Evolutionary conservation across 1,140 invertebrate species (phyloP).

Genomic region (Diorhabda carinulata): DNA sequence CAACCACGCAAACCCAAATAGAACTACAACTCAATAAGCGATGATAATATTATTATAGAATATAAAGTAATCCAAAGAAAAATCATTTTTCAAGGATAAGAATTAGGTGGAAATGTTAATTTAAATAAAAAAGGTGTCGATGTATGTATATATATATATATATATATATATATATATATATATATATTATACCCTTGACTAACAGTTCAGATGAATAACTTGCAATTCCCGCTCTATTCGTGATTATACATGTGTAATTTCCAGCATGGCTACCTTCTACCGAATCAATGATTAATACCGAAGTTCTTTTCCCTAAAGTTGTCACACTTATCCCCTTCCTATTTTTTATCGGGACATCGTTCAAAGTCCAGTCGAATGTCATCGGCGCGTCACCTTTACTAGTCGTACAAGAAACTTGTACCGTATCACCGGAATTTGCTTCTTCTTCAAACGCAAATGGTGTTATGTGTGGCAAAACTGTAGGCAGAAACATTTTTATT

Average conservation of each 20-base stretch:
- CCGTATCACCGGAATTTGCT: constrained; percentile 46
- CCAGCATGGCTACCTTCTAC: constrained; percentile 72
- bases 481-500: constrained; percentile 13
- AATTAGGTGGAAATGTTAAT: background rate
- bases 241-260: constrained; percentile 66
- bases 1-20: too few species aligned
- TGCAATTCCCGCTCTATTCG: constrained; percentile 63
- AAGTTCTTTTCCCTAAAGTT: constrained; percentile 66
- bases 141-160: background rate
- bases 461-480: constrained; percentile 58
- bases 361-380: constrained; percentile 49
- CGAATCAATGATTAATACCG: constrained; percentile 71
- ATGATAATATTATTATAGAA: too few species aligned
- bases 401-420: constrained; percentile 40
- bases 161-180: too few species aligned
- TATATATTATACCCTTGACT: constrained; percentile 64
- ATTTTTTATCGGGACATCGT: constrained; percentile 42
- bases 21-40: too few species aligned
- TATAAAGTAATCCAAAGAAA: too few species aligned
- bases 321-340: constrained; percentile 31
- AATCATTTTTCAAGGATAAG: too few species aligned
- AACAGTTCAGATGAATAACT: constrained; percentile 64
- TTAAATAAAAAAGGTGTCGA: background rate
- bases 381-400: constrained; percentile 41
- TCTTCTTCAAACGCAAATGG: constrained; percentile 63